Percentiles rank a stretch among this genome's conserved stretches.
phyloP scores from a whole-genome alignment of 2,113 vertebrate genomes.

The Sarotherodon lohbergeri region DNA sequence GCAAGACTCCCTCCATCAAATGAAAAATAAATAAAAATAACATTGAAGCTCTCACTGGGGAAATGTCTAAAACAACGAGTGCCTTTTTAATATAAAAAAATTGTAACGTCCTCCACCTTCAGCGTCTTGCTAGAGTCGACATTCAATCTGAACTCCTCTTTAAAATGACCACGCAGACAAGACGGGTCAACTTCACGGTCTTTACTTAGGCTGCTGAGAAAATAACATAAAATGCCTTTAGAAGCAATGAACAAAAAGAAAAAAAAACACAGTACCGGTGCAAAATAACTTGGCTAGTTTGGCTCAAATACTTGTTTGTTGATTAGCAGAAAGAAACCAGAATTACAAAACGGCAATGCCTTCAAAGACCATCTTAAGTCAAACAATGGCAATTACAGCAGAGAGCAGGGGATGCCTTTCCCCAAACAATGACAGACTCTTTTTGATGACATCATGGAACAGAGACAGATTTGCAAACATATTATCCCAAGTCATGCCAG shows the following conservation, averaged over 20 bases:
- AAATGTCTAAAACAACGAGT: background rate
- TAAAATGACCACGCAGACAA: background rate
- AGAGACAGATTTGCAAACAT: background rate
- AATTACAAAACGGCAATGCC: background rate
- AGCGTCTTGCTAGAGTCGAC: accelerated
- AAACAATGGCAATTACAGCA: background rate
- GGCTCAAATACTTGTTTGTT: background rate
- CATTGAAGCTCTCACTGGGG: background rate
- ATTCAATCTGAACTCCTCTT: background rate
- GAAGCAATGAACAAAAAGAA: background rate
- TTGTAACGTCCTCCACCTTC: accelerated
- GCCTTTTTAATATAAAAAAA: background rate
- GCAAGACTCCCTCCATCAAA: background rate
- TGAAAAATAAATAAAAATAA: background rate
- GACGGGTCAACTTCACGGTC: accelerated
- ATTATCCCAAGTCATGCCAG: background rate
- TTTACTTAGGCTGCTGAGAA: background rate
- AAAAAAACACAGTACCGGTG: background rate
- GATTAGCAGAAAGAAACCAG: background rate
- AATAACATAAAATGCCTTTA: background rate
- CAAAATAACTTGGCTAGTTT: background rate
- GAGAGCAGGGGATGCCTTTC: accelerated
- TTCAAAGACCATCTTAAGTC: background rate
- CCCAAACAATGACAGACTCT: background rate
- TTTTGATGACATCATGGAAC: background rate